Evolutionary conservation across 2,797 vertebrate genomes (phyloP).

Genomic region (Rachycentron canadum): DNA sequence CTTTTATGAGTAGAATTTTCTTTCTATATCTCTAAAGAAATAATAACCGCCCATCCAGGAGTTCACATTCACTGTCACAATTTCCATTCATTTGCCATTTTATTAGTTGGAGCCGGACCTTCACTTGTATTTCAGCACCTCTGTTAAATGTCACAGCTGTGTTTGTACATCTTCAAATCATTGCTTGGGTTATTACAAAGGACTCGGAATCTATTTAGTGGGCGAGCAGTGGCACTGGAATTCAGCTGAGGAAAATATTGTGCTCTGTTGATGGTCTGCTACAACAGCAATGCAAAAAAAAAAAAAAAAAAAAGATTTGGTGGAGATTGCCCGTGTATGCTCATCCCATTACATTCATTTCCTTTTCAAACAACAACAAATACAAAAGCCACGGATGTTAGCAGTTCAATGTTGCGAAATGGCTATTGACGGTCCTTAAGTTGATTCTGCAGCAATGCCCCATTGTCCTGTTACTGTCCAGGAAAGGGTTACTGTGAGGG

Average conservation of each 20-base stretch:
- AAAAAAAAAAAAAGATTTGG: conserved; percentile 45
- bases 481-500: conserved; percentile 46
- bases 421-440: conserved; percentile 48
- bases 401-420: conserved; percentile 52
- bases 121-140: conserved; percentile 42
- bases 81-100: conserved; percentile 54
- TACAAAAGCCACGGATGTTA: conserved; percentile 49
- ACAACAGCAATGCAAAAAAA: conserved; percentile 31
- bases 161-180: conserved; percentile 65
- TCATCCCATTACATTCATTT: conserved; percentile 61
- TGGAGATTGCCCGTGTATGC: conserved; percentile 53
- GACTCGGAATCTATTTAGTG: conserved; percentile 59
- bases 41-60: conserved; percentile 45
- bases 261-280: conserved; percentile 41
- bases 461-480: conserved; percentile 44
- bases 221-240: conserved; percentile 53
- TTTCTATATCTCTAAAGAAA: conserved; percentile 43
- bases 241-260: conserved; percentile 55
- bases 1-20: conserved; percentile 48
- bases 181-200: conserved; percentile 62
- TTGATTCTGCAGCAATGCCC: conserved; percentile 32
- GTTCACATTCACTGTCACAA: conserved; percentile 49
- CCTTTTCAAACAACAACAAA: conserved; percentile 45
- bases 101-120: conserved; percentile 54
- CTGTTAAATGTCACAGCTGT: conserved; percentile 66